Percentiles rank a stretch among this genome's conserved stretches.
These are phyloP conservation scores for Girardia tigrina DNA, from an alignment of 2,888 invertebrate genomes.

Conservation along the genomic window DNA sequence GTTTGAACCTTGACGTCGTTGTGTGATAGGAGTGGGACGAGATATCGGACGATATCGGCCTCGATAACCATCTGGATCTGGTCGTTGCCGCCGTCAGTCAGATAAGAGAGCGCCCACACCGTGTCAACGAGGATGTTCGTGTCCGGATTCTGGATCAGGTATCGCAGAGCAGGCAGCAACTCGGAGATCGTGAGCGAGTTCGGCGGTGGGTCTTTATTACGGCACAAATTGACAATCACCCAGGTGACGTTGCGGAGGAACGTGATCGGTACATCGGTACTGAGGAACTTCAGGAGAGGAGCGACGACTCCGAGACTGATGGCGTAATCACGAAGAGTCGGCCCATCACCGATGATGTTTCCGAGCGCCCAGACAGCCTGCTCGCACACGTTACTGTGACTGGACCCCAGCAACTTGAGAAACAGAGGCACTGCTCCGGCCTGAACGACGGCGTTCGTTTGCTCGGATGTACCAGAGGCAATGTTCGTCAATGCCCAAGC, in stretches of 20 bases:
- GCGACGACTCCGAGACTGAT: slow-evolving; percentile 83
- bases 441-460: slow-evolving; percentile 75
- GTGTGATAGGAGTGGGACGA: slow-evolving; percentile 88
- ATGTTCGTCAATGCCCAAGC: slow-evolving; percentile 95
- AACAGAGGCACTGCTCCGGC: slow-evolving; percentile 91
- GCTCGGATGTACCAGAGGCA: slow-evolving; percentile 78
- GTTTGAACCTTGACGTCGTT: slow-evolving; percentile 83
- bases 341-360: slow-evolving; percentile 78
- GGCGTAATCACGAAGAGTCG: slow-evolving; percentile 79
- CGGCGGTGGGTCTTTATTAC: slow-evolving; percentile 87
- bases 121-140: slow-evolving; percentile 89
- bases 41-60: slow-evolving; percentile 78
- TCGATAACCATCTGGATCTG: slow-evolving; percentile 62
- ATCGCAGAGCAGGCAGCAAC: slow-evolving; percentile 66
- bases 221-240: slow-evolving; percentile 96
- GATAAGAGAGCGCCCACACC: slow-evolving; percentile 91
- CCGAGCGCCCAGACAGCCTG: slow-evolving; percentile 97
- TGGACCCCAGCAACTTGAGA: slow-evolving; percentile 73
- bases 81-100: slow-evolving; percentile 90
- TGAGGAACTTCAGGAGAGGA: slow-evolving; percentile 81
- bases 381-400: slow-evolving; percentile 90
- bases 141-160: slow-evolving; percentile 83
- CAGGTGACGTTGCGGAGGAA: slow-evolving; percentile 95
- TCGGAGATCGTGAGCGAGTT: slow-evolving; percentile 73
- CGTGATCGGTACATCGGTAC: slow-evolving; percentile 80